phyloP scores from a whole-genome alignment of 2,113 vertebrate genomes.

The Romanogobio albipinnatus region DNA sequence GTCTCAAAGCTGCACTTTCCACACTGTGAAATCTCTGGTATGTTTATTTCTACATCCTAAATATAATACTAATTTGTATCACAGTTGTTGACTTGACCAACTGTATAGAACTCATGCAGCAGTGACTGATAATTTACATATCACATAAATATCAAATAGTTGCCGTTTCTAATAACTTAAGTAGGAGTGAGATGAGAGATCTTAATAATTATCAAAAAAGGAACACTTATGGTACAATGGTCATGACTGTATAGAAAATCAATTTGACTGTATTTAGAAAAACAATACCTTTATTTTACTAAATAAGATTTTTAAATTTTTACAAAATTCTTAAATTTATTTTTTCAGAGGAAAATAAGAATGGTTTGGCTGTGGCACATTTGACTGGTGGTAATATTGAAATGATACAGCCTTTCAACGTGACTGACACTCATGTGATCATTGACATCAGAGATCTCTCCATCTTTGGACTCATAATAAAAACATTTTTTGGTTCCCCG shows the following conservation, averaged over 20 bases:
- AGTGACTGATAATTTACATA: not conserved
- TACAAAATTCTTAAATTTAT: not conserved
- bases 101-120: not conserved
- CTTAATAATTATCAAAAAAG: not conserved
- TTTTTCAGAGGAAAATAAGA: conserved; percentile 23
- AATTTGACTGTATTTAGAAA: not conserved
- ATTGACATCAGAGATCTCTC: conserved; percentile 29
- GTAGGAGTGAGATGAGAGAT: not conserved
- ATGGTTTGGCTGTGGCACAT: conserved; percentile 46
- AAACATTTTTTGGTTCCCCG: not conserved
- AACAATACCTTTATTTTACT: not conserved
- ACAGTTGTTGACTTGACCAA: not conserved
- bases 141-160: not conserved
- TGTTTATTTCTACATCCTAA: too few relatives aligned
- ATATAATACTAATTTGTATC: not conserved
- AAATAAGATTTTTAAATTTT: not conserved
- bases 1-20: conserved; percentile 57
- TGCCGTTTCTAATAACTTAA: not conserved
- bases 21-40: conserved; percentile 53
- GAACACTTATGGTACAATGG: not conserved
- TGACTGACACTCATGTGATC: conserved; percentile 42
- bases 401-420: conserved; percentile 39
- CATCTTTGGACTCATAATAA: conserved; percentile 38
- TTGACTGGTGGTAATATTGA: conserved; percentile 44
- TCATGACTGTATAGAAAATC: too few relatives aligned